Percentiles rank a stretch among this genome's conserved stretches.
These are phyloP conservation scores for Malacoraja senta DNA, from an alignment of 2,797 vertebrate genomes.

Conservation along the genomic window DNA sequence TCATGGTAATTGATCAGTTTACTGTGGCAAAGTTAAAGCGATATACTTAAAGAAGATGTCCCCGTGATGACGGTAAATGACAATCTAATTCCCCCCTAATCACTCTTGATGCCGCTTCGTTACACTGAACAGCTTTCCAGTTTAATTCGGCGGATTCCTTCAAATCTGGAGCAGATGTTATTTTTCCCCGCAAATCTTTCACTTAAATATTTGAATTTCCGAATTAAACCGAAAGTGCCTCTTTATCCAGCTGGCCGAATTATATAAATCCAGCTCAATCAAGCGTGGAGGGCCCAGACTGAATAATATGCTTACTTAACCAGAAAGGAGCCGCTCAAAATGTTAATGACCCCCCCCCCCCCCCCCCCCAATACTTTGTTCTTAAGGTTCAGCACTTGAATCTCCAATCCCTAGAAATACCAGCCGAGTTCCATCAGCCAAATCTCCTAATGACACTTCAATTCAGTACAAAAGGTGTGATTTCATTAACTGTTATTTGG, in stretches of 20 bases:
- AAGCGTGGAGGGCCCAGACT: not conserved
- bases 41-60: not conserved
- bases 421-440: not conserved
- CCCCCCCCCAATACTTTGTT: not conserved
- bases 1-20: conserved; percentile 25
- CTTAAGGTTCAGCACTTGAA: not conserved
- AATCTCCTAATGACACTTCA: not conserved
- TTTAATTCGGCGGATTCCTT: not conserved
- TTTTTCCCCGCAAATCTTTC: not conserved
- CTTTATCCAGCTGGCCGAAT: not conserved
- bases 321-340: conserved; percentile 7
- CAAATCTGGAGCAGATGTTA: not conserved
- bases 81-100: not conserved
- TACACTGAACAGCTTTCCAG: not conserved
- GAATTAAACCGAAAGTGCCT: not conserved
- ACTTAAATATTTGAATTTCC: not conserved
- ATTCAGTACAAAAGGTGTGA: not conserved
- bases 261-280: not conserved
- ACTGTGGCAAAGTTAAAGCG: not conserved
- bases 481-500: not conserved
- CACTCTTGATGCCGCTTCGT: not conserved
- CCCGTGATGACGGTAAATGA: not conserved
- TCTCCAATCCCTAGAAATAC: not conserved
- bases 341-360: conserved; percentile 2
- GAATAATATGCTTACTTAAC: not conserved